Percentiles rank a stretch among this genome's conserved stretches.
Evolutionary conservation across 2,797 vertebrate species (phyloP).

Genomic region (Bucorvus abyssinicus): DNA sequence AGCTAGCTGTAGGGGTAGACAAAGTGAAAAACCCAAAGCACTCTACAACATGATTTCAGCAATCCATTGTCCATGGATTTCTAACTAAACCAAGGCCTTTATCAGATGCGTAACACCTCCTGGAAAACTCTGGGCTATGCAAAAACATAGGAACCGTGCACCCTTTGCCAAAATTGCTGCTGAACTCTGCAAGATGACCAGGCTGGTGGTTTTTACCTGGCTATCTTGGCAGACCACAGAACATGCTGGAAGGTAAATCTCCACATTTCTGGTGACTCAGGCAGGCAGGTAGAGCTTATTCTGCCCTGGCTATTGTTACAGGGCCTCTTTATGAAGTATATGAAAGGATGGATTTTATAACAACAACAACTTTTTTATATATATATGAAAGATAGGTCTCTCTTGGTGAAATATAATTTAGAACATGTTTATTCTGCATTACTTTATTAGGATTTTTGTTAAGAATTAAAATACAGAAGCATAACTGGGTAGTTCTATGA

Average conservation of each 20-base stretch:
- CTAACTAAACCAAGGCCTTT: not conserved
- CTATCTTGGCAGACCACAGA: not conserved
- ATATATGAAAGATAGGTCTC: not conserved
- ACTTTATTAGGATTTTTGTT: not conserved
- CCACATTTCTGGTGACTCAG: not conserved
- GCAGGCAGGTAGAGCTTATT: not conserved
- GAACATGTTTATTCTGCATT: not conserved
- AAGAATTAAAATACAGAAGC: not conserved
- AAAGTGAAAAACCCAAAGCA: not conserved
- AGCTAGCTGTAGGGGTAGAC: not conserved
- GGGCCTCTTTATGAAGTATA: not conserved
- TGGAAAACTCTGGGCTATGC: not conserved
- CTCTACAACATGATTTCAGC: not conserved
- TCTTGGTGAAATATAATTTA: not conserved
- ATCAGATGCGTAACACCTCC: not conserved
- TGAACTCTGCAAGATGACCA: not conserved
- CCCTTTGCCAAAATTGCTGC: not conserved
- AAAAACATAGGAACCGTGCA: not conserved
- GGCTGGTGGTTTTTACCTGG: not conserved
- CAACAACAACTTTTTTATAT: too few relatives aligned
- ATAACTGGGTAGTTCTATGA: not conserved
- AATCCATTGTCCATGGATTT: not conserved
- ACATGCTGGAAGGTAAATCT: not conserved
- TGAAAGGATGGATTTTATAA: not conserved
- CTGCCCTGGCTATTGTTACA: not conserved